These are phyloP conservation scores for Odocoileus virginianus DNA, from an alignment of 2,113 vertebrate species.

Conservation along the genomic window DNA sequence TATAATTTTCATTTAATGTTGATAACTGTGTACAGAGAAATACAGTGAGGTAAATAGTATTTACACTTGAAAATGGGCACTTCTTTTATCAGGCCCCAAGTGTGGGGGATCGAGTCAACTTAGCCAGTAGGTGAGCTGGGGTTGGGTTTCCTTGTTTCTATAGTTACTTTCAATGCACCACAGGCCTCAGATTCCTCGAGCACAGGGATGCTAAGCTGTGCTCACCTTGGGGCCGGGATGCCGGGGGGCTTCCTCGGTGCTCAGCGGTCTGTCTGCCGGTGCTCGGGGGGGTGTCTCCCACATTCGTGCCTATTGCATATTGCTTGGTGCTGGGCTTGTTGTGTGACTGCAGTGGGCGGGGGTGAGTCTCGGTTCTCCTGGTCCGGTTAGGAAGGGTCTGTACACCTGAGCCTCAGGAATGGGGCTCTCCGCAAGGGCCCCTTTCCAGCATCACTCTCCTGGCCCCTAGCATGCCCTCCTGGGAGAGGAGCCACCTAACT, in stretches of 20 bases:
- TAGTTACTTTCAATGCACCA: too few species aligned
- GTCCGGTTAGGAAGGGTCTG: neutral
- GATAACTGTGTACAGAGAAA: neutral
- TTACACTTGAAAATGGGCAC: neutral
- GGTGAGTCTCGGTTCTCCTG: neutral
- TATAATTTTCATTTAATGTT: neutral
- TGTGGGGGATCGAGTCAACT: neutral
- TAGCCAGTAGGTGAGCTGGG: neutral
- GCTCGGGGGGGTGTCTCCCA: neutral
- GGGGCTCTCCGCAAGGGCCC: neutral
- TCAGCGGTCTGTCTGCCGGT: too few species aligned
- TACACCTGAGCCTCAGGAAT: neutral
- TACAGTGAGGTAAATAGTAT: neutral
- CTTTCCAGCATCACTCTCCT: neutral
- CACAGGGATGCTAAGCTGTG: neutral
- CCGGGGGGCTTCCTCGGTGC: neutral
- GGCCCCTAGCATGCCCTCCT: neutral
- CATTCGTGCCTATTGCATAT: fast-evolving
- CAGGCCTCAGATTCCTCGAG: neutral
- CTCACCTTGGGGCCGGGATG: neutral
- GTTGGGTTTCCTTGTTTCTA: neutral
- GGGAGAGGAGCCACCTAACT: neutral
- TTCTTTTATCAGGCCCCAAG: neutral
- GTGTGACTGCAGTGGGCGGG: neutral
- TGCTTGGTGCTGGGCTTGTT: too few species aligned